Percentiles rank a stretch among this genome's conserved stretches.
phyloP scores from a whole-genome alignment of 2,797 vertebrate species.

The Pangasius larnaudii region DNA sequence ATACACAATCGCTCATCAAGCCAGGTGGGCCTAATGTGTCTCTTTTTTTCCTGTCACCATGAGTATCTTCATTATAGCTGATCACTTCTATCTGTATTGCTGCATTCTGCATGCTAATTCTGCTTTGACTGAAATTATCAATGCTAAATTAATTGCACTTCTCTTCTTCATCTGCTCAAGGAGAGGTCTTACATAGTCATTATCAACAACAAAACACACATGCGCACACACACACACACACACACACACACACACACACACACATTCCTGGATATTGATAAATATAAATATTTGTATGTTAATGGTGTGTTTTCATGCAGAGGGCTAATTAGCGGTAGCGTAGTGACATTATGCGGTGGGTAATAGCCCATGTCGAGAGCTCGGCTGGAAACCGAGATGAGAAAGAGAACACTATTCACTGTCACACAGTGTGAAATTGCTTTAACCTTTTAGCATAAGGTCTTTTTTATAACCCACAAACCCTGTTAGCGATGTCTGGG shows the following conservation, averaged over 20 bases:
- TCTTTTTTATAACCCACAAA: slow-evolving; percentile 60
- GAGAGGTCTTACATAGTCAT: slow-evolving; percentile 21
- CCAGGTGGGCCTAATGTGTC: background rate
- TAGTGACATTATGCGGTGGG: slow-evolving; percentile 64
- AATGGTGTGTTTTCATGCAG: slow-evolving; percentile 66
- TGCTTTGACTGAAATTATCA: slow-evolving; percentile 4
- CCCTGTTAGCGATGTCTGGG: slow-evolving; percentile 38
- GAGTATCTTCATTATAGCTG: slow-evolving; percentile 22
- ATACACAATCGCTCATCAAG: slow-evolving; percentile 3
- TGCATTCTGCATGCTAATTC: slow-evolving; percentile 14
- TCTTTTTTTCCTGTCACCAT: background rate
- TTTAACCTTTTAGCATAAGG: slow-evolving; percentile 55
- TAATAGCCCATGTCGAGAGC: slow-evolving; percentile 63
- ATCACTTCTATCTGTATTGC: background rate
- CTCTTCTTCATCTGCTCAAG: background rate
- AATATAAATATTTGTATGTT: slow-evolving; percentile 71
- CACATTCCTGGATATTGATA: background rate
- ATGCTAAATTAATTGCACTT: background rate
- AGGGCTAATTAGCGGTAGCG: slow-evolving; percentile 66
- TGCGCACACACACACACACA: background rate
- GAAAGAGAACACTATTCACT: slow-evolving; percentile 56
- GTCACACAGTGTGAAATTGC: slow-evolving; percentile 54
- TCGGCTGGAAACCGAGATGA: slow-evolving; percentile 59
- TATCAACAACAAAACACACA: slow-evolving; percentile 5
- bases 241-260: background rate